These are phyloP conservation scores for Xiphophorus birchmanni DNA, from an alignment of 2,797 vertebrate genomes.

Conservation along the genomic window DNA sequence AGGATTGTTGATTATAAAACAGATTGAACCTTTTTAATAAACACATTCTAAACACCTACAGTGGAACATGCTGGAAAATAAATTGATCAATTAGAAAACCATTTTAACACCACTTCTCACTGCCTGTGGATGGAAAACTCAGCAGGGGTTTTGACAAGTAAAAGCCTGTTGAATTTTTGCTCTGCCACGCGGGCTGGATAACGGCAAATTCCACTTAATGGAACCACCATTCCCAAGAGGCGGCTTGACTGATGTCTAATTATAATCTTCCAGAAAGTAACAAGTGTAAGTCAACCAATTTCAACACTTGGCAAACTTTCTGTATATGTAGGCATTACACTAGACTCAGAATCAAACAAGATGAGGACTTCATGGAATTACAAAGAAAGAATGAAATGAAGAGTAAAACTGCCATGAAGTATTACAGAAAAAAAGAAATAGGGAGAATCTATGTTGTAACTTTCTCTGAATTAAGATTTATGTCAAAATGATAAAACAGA, in stretches of 20 bases:
- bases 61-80: slow-evolving; percentile 50
- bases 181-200: slow-evolving; percentile 39
- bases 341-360: slow-evolving; percentile 16
- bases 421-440: not conserved
- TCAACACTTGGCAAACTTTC: slow-evolving; percentile 33
- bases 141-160: slow-evolving; percentile 58
- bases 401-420: not conserved
- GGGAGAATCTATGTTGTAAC: not conserved
- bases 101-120: slow-evolving; percentile 50
- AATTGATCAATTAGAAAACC: slow-evolving; percentile 57
- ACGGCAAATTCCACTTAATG: slow-evolving; percentile 48
- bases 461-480: not conserved
- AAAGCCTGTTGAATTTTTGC: slow-evolving; percentile 70
- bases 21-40: slow-evolving; percentile 37
- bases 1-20: slow-evolving; percentile 38
- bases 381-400: slow-evolving; percentile 10
- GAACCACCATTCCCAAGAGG: slow-evolving; percentile 45
- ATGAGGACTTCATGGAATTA: slow-evolving; percentile 1
- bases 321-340: slow-evolving; percentile 38
- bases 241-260: slow-evolving; percentile 50
- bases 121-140: slow-evolving; percentile 51
- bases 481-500: not conserved
- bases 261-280: slow-evolving; percentile 46
- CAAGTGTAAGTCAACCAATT: slow-evolving; percentile 56
- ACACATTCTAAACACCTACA: slow-evolving; percentile 46